phyloP scores from a whole-genome alignment of 2,797 vertebrate genomes.

The Epinephelus malabaricus region DNA sequence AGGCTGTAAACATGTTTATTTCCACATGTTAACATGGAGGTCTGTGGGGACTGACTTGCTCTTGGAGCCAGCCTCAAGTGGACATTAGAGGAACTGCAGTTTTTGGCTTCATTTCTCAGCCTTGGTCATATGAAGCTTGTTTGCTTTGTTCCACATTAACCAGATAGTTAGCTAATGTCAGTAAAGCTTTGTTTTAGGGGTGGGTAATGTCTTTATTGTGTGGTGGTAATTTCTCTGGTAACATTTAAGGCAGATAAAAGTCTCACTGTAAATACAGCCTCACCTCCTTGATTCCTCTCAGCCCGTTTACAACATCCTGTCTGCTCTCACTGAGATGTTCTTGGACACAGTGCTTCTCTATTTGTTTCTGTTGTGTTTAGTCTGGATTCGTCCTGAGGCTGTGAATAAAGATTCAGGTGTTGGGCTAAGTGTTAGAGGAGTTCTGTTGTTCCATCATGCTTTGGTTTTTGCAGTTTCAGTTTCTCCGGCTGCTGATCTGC shows the following conservation, averaged over 20 bases:
- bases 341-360: not conserved
- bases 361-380: constrained; percentile 16
- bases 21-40: too few relatives aligned
- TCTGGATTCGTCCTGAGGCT: constrained; percentile 27
- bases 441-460: not conserved
- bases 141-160: not conserved
- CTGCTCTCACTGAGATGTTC: not conserved
- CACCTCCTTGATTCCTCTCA: not conserved
- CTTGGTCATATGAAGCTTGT: too few relatives aligned
- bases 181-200: not conserved
- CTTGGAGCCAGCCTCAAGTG: too few relatives aligned
- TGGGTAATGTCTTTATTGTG: not conserved
- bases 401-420: constrained; percentile 4
- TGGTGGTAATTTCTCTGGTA: not conserved
- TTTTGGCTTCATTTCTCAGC: too few relatives aligned
- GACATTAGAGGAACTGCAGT: too few relatives aligned
- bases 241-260: not conserved
- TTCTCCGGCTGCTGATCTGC: constrained; percentile 1
- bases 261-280: constrained; percentile 7
- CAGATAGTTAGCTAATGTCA: not conserved
- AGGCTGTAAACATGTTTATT: too few relatives aligned
- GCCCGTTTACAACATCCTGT: not conserved
- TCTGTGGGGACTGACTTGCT: too few relatives aligned
- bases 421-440: not conserved
- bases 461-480: constrained; percentile 2